phyloP scores from a whole-genome alignment of 2,113 vertebrate genomes.

The Bungarus multicinctus region DNA sequence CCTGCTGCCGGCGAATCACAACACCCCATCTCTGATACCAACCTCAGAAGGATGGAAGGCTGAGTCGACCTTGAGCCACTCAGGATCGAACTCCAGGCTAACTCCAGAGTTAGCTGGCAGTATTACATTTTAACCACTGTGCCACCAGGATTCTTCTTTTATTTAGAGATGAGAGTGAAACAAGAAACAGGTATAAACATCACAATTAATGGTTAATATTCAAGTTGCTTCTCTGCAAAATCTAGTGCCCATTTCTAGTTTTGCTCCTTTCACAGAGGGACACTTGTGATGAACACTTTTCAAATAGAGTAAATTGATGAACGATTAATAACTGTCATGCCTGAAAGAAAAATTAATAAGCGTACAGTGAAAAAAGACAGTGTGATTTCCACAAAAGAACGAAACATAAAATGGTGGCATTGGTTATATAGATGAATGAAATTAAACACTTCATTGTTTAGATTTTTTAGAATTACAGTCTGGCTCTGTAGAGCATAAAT shows the following conservation, averaged over 20 bases:
- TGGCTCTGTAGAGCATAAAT: not conserved
- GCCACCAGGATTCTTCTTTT: not conserved
- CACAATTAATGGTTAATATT: not conserved
- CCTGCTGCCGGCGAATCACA: too few relatives aligned
- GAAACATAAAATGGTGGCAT: accelerated
- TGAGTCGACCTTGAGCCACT: not conserved
- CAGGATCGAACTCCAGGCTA: not conserved
- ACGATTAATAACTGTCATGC: not conserved
- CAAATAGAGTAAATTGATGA: not conserved
- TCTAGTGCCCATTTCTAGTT: not conserved
- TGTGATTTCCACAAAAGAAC: not conserved
- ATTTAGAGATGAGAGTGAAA: not conserved
- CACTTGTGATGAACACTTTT: not conserved
- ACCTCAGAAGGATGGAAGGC: not conserved
- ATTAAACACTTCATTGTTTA: not conserved
- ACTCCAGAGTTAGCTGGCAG: not conserved
- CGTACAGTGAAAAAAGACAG: not conserved
- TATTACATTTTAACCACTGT: not conserved
- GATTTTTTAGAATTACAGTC: not conserved
- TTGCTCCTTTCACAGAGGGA: not conserved
- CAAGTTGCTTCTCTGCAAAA: not conserved
- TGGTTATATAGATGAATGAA: not conserved
- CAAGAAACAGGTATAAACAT: not conserved
- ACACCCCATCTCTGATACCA: not conserved
- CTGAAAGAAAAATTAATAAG: not conserved